A percentile compares a stretch with the other conserved stretches of the same genome.
Evolutionary conservation across 2,888 invertebrate genomes (phyloP).

Genomic region (Anticlea derivata): DNA sequence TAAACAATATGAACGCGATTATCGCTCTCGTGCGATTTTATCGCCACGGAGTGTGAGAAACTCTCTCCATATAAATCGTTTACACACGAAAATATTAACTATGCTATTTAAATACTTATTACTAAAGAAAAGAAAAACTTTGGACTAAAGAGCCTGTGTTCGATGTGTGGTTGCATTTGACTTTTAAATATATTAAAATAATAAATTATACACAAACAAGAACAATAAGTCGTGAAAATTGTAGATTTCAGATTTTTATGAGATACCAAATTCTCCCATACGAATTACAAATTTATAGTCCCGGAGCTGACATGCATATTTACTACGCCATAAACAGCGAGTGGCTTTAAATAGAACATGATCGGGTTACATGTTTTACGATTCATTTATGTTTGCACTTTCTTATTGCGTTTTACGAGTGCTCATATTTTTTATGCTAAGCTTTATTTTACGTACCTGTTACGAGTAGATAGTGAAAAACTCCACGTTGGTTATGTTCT

Average conservation of each 20-base stretch:
- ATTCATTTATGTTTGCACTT: constrained; percentile 1
- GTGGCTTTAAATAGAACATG: constrained; percentile 12
- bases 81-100: constrained; percentile 54
- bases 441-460: constrained; percentile 1
- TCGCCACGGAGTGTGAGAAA: too few relatives aligned
- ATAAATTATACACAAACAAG: constrained; percentile 57
- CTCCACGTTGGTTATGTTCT: neutral
- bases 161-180: constrained; percentile 59
- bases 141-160: constrained; percentile 79
- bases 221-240: constrained; percentile 47
- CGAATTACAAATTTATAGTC: constrained; percentile 9
- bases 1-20: too few relatives aligned
- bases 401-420: constrained; percentile 13
- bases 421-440: constrained; percentile 1
- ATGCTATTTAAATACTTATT: constrained; percentile 73
- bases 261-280: constrained; percentile 1
- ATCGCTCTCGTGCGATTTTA: too few relatives aligned
- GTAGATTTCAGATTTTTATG: constrained; percentile 40
- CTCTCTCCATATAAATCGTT: too few relatives aligned
- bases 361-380: constrained; percentile 14
- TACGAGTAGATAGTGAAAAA: neutral
- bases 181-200: constrained; percentile 37
- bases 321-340: constrained; percentile 18
- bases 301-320: constrained; percentile 13
- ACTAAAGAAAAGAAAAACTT: constrained; percentile 62